phyloP scores from a whole-genome alignment of 2,888 invertebrate species.

The Dione juno region DNA sequence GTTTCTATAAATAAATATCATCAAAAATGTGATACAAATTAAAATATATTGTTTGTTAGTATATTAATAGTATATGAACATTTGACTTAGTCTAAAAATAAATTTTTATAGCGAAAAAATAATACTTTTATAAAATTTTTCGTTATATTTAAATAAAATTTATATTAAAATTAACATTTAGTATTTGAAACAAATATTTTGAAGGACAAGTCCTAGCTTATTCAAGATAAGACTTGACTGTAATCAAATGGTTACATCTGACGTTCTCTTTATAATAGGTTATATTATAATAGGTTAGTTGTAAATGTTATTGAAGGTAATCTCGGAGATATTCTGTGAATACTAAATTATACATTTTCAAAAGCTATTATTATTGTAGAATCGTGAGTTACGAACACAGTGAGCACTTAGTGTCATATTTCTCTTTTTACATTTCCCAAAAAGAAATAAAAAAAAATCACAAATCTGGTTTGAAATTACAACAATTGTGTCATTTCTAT shows the following conservation, averaged over 20 bases:
- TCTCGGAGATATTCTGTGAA: conserved; percentile 3
- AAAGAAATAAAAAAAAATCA: too few relatives aligned
- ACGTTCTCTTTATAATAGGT: conserved; percentile 9
- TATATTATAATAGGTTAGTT: conserved; percentile 15
- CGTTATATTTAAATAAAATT: too few relatives aligned
- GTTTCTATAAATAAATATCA: conserved; percentile 1
- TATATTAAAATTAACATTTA: too few relatives aligned
- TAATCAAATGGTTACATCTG: conserved; percentile 12
- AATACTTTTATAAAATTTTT: too few relatives aligned
- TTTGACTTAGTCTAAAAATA: too few relatives aligned
- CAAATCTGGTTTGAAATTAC: too few relatives aligned
- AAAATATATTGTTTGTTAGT: too few relatives aligned
- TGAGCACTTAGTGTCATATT: neutral
- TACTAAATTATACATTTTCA: neutral
- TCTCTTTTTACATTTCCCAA: too few relatives aligned
- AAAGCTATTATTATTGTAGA: neutral
- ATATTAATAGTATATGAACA: too few relatives aligned
- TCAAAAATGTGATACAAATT: neutral
- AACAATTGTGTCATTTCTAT: too few relatives aligned
- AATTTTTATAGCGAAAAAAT: too few relatives aligned
- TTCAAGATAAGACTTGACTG: conserved; percentile 7
- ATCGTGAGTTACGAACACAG: neutral
- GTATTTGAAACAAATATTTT: neutral
- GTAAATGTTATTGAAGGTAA: conserved; percentile 8
- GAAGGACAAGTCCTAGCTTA: conserved; percentile 8